Evolutionary conservation across 2,797 vertebrate species (phyloP).

Genomic region (Huso huso): DNA sequence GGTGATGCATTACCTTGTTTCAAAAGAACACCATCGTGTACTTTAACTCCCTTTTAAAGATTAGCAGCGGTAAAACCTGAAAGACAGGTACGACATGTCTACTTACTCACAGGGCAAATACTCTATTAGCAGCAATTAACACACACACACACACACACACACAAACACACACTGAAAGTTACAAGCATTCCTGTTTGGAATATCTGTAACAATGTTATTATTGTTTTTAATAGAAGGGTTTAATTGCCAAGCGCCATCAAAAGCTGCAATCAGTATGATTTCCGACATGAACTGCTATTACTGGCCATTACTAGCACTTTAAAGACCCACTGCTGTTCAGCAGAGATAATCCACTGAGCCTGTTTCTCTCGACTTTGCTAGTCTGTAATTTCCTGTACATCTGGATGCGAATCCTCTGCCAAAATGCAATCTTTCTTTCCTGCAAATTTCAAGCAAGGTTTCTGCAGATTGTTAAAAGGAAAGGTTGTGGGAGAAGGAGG

Average conservation of each 20-base stretch:
- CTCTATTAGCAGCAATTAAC: no score
- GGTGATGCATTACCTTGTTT: no score
- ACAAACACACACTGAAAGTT: no score
- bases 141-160: no score
- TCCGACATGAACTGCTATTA: slow-evolving; percentile 3
- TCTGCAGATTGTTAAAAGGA: neutral
- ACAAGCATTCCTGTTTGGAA: no score
- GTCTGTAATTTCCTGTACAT: slow-evolving; percentile 24
- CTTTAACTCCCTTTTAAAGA: no score
- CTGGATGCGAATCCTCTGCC: slow-evolving; percentile 14
- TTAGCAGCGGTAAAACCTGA: no score
- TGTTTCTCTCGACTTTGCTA: slow-evolving; percentile 14
- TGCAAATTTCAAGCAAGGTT: slow-evolving; percentile 5
- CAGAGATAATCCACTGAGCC: slow-evolving; percentile 9
- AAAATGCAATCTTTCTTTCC: slow-evolving; percentile 8
- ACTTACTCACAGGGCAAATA: no score
- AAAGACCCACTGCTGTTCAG: slow-evolving; percentile 8
- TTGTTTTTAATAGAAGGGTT: neutral
- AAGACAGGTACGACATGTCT: no score
- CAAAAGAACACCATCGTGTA: no score
- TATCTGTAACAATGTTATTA: no score
- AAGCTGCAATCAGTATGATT: neutral
- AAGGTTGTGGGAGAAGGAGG: slow-evolving; percentile 1
- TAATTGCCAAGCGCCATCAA: slow-evolving; percentile 2
- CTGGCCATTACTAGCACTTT: slow-evolving; percentile 9